Conservation (phyloP, 2,797 vertebrate genomes). For the Alexandromys oeconomus region DNA sequence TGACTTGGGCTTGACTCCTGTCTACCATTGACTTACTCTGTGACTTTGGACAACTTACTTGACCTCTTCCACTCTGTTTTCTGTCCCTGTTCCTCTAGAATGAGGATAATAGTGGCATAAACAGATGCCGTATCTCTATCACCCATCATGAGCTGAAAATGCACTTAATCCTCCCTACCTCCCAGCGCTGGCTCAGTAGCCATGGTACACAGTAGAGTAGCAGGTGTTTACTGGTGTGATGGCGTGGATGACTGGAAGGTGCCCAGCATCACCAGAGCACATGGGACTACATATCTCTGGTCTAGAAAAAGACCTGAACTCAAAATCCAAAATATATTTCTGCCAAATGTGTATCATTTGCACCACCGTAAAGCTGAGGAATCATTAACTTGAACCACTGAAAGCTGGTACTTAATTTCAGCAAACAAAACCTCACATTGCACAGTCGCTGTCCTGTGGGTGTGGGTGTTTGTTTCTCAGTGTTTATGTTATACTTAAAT, state of each 20-base stretch:
- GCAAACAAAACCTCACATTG: slow-evolving; percentile 45
- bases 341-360: neutral
- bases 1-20: slow-evolving; percentile 30
- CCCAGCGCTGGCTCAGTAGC: neutral
- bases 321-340: neutral
- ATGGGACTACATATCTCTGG: neutral
- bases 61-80: slow-evolving; percentile 38
- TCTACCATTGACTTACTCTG: neutral
- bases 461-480: slow-evolving; percentile 55
- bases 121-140: neutral
- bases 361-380: neutral
- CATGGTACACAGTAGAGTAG: neutral
- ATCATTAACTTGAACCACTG: neutral
- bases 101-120: neutral
- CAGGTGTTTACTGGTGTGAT: neutral
- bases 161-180: neutral
- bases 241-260: neutral
- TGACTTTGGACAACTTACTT: slow-evolving; percentile 36
- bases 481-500: slow-evolving; percentile 67
- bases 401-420: slow-evolving; percentile 55
- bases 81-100: slow-evolving; percentile 1
- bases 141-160: neutral
- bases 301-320: neutral
- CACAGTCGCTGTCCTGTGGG: neutral
- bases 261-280: neutral